Evolutionary conservation across 2,888 invertebrate species (phyloP).

Genomic region (Pseudococcus jackbeardsleyi): DNA sequence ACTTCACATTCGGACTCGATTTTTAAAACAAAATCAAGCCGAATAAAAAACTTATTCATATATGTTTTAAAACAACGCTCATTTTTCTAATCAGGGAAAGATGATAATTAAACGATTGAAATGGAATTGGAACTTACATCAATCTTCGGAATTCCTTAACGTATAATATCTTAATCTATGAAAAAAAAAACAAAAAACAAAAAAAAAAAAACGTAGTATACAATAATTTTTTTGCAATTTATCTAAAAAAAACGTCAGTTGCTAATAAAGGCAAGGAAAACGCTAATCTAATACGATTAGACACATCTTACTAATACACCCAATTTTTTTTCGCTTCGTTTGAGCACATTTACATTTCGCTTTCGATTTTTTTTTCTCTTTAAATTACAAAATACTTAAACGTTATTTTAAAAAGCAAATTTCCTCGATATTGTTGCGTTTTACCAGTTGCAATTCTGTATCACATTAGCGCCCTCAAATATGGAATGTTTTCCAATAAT

Average conservation of each 20-base stretch:
- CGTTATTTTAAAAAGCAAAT: constrained; percentile 34
- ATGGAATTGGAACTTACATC: constrained; percentile 52
- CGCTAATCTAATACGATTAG: constrained; percentile 17
- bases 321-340: not conserved
- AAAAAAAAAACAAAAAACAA: not conserved
- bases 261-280: constrained; percentile 36
- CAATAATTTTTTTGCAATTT: constrained; percentile 28
- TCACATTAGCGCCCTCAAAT: constrained; percentile 13
- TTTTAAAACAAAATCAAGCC: constrained; percentile 59
- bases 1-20: constrained; percentile 22
- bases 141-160: constrained; percentile 48
- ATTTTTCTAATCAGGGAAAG: constrained; percentile 29
- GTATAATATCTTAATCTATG: not conserved
- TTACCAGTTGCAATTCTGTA: not conserved
- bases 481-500: constrained; percentile 51
- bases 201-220: constrained; percentile 4
- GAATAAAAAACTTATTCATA: constrained; percentile 42
- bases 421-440: constrained; percentile 44
- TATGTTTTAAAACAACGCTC: constrained; percentile 22
- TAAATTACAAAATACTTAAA: constrained; percentile 25
- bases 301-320: not conserved
- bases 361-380: not conserved
- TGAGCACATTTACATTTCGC: constrained; percentile 12
- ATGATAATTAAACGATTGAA: constrained; percentile 51
- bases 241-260: not conserved